These are phyloP conservation scores for Pentamera pediparva DNA, from an alignment of 53 echinoderm and acorn worm genomes.

Conservation along the genomic window DNA sequence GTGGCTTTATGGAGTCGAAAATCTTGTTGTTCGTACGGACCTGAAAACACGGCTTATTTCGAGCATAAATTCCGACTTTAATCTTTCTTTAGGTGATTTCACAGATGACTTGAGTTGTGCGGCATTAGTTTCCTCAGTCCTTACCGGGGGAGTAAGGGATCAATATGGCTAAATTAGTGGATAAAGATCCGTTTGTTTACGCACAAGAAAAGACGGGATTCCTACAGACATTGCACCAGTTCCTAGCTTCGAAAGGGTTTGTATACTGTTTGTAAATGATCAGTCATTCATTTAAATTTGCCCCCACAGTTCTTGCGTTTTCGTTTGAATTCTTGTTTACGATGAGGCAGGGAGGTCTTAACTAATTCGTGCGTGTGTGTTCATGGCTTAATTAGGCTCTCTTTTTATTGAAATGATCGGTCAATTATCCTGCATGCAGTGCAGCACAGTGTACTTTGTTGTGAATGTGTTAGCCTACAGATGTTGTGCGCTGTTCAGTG, in stretches of 20 bases:
- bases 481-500: no score
- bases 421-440: neutral
- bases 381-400: no score
- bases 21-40: conserved; percentile 22
- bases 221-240: conserved; percentile 77
- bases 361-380: no score
- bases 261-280: conserved; percentile 42
- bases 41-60: conserved; percentile 17
- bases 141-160: conserved; percentile 80
- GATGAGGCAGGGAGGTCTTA: no score
- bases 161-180: conserved; percentile 92
- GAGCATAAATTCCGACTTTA: conserved; percentile 15
- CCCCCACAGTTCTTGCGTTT: conserved; percentile 31
- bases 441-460: neutral
- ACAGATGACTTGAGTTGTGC: conserved; percentile 96
- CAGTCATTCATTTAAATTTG: conserved; percentile 36
- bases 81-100: conserved; percentile 78
- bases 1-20: conserved; percentile 32
- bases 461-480: no score
- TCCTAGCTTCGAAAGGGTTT: conserved; percentile 63
- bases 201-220: conserved; percentile 83
- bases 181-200: conserved; percentile 94
- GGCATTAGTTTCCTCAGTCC: conserved; percentile 58
- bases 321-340: conserved; percentile 30
- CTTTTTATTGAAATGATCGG: neutral